phyloP scores from a whole-genome alignment of 2,113 vertebrate genomes.

The Ornithorhynchus anatinus region DNA sequence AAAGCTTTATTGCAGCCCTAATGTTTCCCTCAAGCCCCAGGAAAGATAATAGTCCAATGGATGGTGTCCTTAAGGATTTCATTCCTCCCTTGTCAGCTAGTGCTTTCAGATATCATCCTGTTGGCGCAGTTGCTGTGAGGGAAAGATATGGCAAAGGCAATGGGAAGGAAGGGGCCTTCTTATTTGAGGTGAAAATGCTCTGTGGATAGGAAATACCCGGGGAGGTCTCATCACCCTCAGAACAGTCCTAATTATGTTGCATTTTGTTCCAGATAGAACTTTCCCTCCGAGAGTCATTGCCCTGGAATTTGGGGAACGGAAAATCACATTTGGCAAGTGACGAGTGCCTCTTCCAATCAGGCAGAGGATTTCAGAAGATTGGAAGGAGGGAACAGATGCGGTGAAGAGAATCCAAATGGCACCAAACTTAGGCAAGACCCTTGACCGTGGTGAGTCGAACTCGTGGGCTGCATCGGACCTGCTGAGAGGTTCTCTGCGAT shows the following conservation, averaged over 20 bases:
- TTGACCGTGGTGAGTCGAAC: no score
- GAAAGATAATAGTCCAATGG: constrained; percentile 65
- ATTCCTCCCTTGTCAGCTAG: constrained; percentile 30
- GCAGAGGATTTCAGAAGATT: constrained; percentile 1
- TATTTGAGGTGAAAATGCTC: no score
- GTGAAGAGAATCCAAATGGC: constrained; percentile 4
- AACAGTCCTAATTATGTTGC: no score
- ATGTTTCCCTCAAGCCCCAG: constrained; percentile 63
- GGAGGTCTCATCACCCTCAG: no score
- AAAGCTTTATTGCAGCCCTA: constrained; percentile 64
- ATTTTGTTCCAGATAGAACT: no score
- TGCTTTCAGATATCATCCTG: constrained; percentile 25
- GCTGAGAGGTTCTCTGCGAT: no score
- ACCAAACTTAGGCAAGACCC: no score
- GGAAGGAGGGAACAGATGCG: neutral
- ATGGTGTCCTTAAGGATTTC: constrained; percentile 53
- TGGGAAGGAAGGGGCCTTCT: constrained; percentile 9
- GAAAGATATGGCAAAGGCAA: constrained; percentile 24
- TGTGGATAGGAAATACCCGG: no score
- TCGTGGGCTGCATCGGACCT: no score
- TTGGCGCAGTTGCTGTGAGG: constrained; percentile 7
- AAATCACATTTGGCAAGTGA: constrained; percentile 29
- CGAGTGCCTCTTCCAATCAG: neutral
- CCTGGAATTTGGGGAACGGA: constrained; percentile 21
- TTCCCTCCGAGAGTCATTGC: no score